Conservation (phyloP, 2,113 vertebrate genomes). For the Microtus oregoni region DNA sequence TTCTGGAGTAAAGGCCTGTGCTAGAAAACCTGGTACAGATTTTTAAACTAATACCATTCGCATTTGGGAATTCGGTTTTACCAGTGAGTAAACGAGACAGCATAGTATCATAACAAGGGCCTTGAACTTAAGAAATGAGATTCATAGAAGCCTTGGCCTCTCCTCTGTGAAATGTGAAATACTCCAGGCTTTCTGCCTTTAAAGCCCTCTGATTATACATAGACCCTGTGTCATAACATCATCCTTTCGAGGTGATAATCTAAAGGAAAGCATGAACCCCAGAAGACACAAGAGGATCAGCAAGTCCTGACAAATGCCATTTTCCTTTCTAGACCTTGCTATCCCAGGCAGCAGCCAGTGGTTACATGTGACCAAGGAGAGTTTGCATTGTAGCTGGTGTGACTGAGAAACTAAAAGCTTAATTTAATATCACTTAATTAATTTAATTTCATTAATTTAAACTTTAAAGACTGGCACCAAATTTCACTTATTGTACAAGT, state of each 20-base stretch:
- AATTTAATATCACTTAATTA: not conserved
- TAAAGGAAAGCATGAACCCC: not conserved
- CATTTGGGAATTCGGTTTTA: not conserved
- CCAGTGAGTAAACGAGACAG: not conserved
- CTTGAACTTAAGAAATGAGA: not conserved
- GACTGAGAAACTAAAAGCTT: not conserved
- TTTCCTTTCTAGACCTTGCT: not conserved
- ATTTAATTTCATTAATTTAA: conserved; percentile 5
- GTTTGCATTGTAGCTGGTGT: not conserved
- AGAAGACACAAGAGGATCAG: not conserved
- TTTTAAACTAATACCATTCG: conserved; percentile 27
- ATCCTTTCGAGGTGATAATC: not conserved
- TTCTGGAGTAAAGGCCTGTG: not conserved
- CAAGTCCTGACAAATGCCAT: too few relatives aligned
- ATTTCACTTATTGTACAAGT: conserved; percentile 18
- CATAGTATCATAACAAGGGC: not conserved
- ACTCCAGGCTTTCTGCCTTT: not conserved
- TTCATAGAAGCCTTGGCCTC: not conserved
- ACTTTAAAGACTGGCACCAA: not conserved
- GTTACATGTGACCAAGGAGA: not conserved
- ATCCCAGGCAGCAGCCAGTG: not conserved
- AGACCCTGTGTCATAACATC: not conserved
- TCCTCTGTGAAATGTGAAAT: not conserved
- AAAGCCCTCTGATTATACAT: not conserved
- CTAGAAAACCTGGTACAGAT: not conserved